Evolutionary conservation across 2,113 vertebrate genomes (phyloP), one percentile per base, ranked within the genome.

Genomic region (Ailurus styani): DNA sequence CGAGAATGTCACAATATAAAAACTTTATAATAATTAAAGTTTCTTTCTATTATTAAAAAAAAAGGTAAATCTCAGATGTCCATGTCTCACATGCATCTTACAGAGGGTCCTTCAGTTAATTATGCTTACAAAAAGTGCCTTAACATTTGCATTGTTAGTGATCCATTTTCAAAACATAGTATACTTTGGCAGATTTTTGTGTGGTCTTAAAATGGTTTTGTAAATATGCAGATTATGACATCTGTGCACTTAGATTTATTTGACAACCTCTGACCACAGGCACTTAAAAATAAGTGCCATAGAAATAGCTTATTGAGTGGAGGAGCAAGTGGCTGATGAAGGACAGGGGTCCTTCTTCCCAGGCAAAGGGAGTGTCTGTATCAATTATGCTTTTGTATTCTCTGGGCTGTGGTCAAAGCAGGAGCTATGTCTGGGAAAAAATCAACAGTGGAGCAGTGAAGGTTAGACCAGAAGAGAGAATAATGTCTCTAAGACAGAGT

Each of bases 141-240:
- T 77, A 87, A 91, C 45, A 60, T 94, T 89, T 90, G 31, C 47
- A 45, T 95, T 92, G 73, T 91, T 90, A 68, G 34, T 90, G 55
- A 95, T 34, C 55, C 72, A 73, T 79, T 75, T 93, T 96, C 52
- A 95, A 87, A 95, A 64, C 79, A 68, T 66, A 50, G n/a, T 47
- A 11, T 6, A 6, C 25, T 75, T 47, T 78, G 14, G 17, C 25
- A 77, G 60, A 85, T 54, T 94, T 79, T 79, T 93, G 14, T 29
- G 31, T 78, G 37, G 3, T 20, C 47, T 64, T 84, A 50, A 87
- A 81, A 68, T 12, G 37, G 10, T 47, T 52, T 66, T 47, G n/a
- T 83, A 60, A 87, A 60, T 70, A 57, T 50, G 21, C 75, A 97
- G 60, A 90, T 20, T 68, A 79, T 34, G 42, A 57, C 42, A 60